A percentile compares a stretch with the other conserved stretches of the same genome.
Evolutionary conservation across 2,888 invertebrate genomes (phyloP).

Genomic region (Xestoiulus laeticollis): DNA sequence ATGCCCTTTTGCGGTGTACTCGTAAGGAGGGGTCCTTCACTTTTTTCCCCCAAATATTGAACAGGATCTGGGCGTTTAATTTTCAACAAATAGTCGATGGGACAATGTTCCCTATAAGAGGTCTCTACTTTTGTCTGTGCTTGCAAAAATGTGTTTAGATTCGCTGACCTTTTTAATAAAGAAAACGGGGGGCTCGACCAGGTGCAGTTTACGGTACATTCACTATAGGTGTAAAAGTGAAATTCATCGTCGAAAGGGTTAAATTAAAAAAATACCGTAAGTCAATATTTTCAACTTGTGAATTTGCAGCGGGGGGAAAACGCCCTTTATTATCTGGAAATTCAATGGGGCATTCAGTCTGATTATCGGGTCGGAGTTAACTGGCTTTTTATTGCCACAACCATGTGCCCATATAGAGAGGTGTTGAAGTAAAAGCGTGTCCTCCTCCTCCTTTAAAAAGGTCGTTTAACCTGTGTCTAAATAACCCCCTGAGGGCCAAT

Average conservation of each 20-base stretch:
- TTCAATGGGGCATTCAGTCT: neutral
- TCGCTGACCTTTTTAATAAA: neutral
- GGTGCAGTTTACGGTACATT: neutral
- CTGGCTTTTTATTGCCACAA: constrained; percentile 26
- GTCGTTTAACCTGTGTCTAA: neutral
- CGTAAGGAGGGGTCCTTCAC: neutral
- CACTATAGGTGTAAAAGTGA: neutral
- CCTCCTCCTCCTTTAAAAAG: constrained; percentile 1
- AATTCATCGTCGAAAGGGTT: neutral
- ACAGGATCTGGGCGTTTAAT: constrained; percentile 12
- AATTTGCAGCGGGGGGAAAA: neutral
- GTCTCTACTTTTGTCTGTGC: neutral
- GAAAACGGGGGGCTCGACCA: neutral
- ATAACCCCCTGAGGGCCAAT: too few species aligned
- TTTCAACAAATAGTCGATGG: neutral
- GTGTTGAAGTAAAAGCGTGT: neutral
- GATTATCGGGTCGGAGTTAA: constrained; percentile 4
- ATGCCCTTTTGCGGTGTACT: neutral
- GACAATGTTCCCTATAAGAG: neutral
- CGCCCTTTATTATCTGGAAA: neutral
- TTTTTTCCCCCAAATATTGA: constrained; percentile 8
- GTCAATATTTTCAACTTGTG: neutral
- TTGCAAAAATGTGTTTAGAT: neutral
- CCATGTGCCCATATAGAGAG: neutral
- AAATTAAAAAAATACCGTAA: neutral